These are phyloP conservation scores for Chaetophractus vellerosus DNA, from an alignment of 2,797 vertebrate genomes.

Conservation along the genomic window DNA sequence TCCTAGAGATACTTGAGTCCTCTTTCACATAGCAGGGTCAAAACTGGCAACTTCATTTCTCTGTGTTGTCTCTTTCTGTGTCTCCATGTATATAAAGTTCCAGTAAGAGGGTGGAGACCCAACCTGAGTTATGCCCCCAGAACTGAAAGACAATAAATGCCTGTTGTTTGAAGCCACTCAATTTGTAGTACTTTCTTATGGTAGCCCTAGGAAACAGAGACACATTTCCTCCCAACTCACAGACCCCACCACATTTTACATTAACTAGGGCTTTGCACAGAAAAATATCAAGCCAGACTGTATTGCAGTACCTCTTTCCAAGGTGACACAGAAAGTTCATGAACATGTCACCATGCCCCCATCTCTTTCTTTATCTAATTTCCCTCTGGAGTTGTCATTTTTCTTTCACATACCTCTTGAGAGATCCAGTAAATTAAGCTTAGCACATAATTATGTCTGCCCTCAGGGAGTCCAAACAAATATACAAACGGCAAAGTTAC, in stretches of 20 bases:
- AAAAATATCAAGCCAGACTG: background rate
- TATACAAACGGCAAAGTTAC: background rate
- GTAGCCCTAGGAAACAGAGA: no score
- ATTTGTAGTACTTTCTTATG: no score
- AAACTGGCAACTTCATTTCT: no score
- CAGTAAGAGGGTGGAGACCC: no score
- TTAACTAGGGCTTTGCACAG: background rate
- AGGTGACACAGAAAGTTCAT: background rate
- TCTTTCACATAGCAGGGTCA: no score
- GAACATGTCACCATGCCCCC: background rate
- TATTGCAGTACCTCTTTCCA: background rate
- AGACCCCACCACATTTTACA: background rate
- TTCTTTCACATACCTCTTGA: background rate
- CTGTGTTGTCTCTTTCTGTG: no score
- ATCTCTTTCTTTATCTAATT: background rate
- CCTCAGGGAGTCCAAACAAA: background rate
- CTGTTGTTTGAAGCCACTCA: no score
- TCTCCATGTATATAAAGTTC: no score
- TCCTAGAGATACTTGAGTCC: no score
- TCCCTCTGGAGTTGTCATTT: background rate
- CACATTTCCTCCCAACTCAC: background rate
- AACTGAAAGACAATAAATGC: no score
- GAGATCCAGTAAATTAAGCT: background rate
- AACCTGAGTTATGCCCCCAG: no score
- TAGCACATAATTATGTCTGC: background rate